Evolutionary conservation across 2,888 invertebrate genomes (phyloP), one percentile per base, ranked within the genome.

Genomic region (Spicauda simplicius): DNA sequence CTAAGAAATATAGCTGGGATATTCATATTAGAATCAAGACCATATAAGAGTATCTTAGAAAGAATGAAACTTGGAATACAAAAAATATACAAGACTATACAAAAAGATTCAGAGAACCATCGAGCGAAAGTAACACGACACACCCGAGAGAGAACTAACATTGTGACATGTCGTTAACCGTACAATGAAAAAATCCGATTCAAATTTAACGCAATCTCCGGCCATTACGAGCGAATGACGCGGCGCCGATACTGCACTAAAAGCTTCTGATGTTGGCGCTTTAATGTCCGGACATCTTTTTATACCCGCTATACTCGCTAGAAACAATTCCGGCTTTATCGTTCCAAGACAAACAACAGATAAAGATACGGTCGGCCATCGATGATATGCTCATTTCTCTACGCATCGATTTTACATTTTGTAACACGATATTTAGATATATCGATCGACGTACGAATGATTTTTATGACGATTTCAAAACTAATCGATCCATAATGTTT

Each of bases 161-260:
- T 64, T 20, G 30, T 64, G 33, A 52, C 52, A 58, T 56, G 25
- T 53, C 25, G 52, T 64, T 58, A 58, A 20, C 20, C 53, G 48
- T 45, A 58, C 58, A 65, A 65, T 54, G 53, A 66, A 66, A 66
- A 65, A 66, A 54, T 19, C 41, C 10, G 59, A 65, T 53, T 65
- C 65, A 58, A 65, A 65, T 65, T 65, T 54, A 65, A 65, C 65
- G 59, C 65, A 65, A 88, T 87, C 86, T 83, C 76, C 78, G 74
- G 70, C 84, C 85, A 90, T 90, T 90, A 89, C 70, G 81, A 77
- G 82, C 86, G 85, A 90, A 88, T 87, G 89, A 86, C 85, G 81
- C 78, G 81, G 79, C 83, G 80, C 82, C 83, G 85, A 84, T 80
- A 84, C 78, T 76, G 75, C 71, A 71, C 83, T 87, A 84, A 88